Conservation (phyloP, 2,888 invertebrate genomes). For the Leistus spinibarbis region DNA sequence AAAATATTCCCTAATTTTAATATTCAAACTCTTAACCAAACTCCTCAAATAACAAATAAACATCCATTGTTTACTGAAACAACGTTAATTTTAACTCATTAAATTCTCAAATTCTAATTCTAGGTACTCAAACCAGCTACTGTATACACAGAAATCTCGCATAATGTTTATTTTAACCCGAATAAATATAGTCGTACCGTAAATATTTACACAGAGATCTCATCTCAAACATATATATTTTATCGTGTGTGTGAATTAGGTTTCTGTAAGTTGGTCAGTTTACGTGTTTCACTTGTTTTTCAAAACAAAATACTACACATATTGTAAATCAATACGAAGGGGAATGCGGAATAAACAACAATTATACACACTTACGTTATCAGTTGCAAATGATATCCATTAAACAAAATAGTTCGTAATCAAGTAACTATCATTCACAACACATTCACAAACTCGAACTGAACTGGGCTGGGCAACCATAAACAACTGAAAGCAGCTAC, state of each 20-base stretch:
- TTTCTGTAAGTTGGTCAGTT: slow-evolving; percentile 26
- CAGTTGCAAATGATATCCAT: slow-evolving; percentile 55
- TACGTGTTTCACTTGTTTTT: slow-evolving; percentile 33
- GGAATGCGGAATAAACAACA: slow-evolving; percentile 15
- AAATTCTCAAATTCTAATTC: no score
- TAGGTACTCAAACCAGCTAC: background rate
- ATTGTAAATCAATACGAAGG: slow-evolving; percentile 22
- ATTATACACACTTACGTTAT: slow-evolving; percentile 53
- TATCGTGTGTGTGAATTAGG: slow-evolving; percentile 28
- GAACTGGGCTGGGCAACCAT: slow-evolving; percentile 60
- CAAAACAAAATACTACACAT: background rate
- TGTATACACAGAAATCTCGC: background rate
- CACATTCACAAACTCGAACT: slow-evolving; percentile 58
- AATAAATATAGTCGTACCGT: slow-evolving; percentile 21
- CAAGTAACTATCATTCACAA: slow-evolving; percentile 49
- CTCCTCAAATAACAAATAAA: background rate
- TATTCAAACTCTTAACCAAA: background rate
- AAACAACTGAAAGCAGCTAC: slow-evolving; percentile 52
- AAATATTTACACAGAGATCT: slow-evolving; percentile 29
- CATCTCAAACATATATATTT: slow-evolving; percentile 21
- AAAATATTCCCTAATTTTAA: background rate
- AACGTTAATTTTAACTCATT: background rate
- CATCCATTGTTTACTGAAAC: background rate
- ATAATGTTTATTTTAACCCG: slow-evolving; percentile 13
- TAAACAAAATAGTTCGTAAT: slow-evolving; percentile 52